Percentiles rank a stretch among this genome's conserved stretches.
These are phyloP conservation scores for Glossophaga mutica DNA, from an alignment of 2,797 vertebrate genomes.

Conservation along the genomic window DNA sequence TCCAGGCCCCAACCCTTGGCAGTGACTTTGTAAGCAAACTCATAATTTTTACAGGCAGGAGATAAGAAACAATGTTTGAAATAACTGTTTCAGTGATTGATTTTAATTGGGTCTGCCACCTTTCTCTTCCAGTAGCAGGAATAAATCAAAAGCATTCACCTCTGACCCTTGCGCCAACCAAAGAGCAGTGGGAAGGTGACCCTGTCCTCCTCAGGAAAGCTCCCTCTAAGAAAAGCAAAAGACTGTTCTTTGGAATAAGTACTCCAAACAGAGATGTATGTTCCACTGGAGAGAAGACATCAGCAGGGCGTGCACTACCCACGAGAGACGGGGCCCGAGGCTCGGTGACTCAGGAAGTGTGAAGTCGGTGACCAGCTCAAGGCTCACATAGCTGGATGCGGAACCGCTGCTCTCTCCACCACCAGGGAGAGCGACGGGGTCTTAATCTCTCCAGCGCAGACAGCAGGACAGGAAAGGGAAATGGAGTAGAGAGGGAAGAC, in stretches of 20 bases:
- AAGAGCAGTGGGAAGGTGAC: neutral
- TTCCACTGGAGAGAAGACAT: neutral
- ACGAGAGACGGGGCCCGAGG: neutral
- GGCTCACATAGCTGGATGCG: neutral
- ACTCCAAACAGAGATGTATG: neutral
- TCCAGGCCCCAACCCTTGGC: slow-evolving; percentile 45
- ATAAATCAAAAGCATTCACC: neutral
- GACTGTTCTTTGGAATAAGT: neutral
- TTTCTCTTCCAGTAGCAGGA: neutral
- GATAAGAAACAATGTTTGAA: slow-evolving; percentile 42
- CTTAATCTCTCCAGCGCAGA: neutral
- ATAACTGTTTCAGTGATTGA: neutral
- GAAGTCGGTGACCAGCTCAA: neutral
- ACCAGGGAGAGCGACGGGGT: neutral
- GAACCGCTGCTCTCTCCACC: neutral
- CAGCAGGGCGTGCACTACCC: neutral
- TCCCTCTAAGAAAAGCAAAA: neutral
- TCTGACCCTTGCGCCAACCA: neutral
- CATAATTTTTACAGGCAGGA: slow-evolving; percentile 23
- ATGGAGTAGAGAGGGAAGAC: neutral
- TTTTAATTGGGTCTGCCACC: slow-evolving; percentile 20
- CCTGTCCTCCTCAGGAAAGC: neutral
- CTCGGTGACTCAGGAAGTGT: neutral
- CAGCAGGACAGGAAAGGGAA: neutral
- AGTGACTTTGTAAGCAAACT: slow-evolving; percentile 24